These are phyloP conservation scores for Aporophyla lueneburgensis DNA, from an alignment of 2,888 invertebrate species.

Conservation along the genomic window DNA sequence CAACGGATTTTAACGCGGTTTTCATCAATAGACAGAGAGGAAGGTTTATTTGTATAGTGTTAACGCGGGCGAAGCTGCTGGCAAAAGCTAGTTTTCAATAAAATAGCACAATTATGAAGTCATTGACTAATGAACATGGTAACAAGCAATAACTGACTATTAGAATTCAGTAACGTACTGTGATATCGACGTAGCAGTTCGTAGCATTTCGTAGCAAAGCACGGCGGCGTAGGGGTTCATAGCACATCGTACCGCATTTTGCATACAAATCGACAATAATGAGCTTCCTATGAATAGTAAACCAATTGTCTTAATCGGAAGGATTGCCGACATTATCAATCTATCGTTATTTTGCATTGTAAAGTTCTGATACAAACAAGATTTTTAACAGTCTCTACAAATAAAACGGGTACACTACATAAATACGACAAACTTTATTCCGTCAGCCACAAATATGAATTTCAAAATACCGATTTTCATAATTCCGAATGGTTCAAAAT, in stretches of 20 bases:
- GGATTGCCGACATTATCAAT: background rate
- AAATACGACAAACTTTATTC: no score
- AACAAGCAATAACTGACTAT: background rate
- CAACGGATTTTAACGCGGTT: no score
- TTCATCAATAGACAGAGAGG: no score
- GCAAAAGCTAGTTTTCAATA: no score
- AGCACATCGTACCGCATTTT: background rate
- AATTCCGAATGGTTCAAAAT: no score
- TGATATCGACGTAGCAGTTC: background rate
- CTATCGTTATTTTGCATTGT: background rate
- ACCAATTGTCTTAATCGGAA: background rate
- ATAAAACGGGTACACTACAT: no score
- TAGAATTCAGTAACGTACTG: background rate
- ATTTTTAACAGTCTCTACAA: background rate
- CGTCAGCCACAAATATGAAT: no score
- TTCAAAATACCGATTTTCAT: no score
- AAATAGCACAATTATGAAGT: background rate
- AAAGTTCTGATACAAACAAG: background rate
- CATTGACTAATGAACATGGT: background rate
- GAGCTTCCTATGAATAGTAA: background rate
- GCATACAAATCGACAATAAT: constrained; percentile 8
- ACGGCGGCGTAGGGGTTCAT: background rate
- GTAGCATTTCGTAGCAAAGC: constrained; percentile 11
- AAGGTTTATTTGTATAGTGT: no score
- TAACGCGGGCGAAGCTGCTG: no score